phyloP scores from a whole-genome alignment of 2,888 invertebrate genomes.

The Crioceris asparagi region DNA sequence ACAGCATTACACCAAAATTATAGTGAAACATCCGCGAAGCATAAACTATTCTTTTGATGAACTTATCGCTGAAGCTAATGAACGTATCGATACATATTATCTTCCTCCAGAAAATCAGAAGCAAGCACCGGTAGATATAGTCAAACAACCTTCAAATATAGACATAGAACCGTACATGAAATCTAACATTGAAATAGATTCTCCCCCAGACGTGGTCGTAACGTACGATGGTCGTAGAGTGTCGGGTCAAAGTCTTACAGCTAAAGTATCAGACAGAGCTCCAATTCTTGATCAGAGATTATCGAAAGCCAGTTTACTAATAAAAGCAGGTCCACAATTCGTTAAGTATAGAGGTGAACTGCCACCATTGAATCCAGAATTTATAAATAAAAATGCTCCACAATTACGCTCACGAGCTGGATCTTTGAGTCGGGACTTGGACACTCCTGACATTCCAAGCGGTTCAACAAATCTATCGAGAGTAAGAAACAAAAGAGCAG shows the following conservation, averaged over 20 bases:
- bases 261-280: slow-evolving; percentile 28
- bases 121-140: slow-evolving; percentile 21
- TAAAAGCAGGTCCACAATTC: slow-evolving; percentile 58
- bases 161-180: slow-evolving; percentile 35
- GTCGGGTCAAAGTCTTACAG: slow-evolving; percentile 51
- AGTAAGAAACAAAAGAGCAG: slow-evolving; percentile 24
- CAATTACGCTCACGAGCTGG: slow-evolving; percentile 11
- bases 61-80: slow-evolving; percentile 52
- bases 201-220: slow-evolving; percentile 50
- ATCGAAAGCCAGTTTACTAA: slow-evolving; percentile 47
- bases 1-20: slow-evolving; percentile 18
- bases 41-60: slow-evolving; percentile 33
- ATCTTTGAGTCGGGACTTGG: slow-evolving; percentile 31
- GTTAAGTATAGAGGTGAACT: slow-evolving; percentile 64
- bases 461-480: slow-evolving; percentile 31
- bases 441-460: slow-evolving; percentile 25
- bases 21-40: slow-evolving; percentile 19
- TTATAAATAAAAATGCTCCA: slow-evolving; percentile 21
- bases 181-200: slow-evolving; percentile 17
- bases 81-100: slow-evolving; percentile 61
- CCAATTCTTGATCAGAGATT: slow-evolving; percentile 29
- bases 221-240: slow-evolving; percentile 69
- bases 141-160: slow-evolving; percentile 34
- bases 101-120: slow-evolving; percentile 55
- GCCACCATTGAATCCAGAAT: slow-evolving; percentile 47